Base-by-base conservation (phyloP, 2,113 vertebrate species). In the Syngnathus floridae region DNA sequence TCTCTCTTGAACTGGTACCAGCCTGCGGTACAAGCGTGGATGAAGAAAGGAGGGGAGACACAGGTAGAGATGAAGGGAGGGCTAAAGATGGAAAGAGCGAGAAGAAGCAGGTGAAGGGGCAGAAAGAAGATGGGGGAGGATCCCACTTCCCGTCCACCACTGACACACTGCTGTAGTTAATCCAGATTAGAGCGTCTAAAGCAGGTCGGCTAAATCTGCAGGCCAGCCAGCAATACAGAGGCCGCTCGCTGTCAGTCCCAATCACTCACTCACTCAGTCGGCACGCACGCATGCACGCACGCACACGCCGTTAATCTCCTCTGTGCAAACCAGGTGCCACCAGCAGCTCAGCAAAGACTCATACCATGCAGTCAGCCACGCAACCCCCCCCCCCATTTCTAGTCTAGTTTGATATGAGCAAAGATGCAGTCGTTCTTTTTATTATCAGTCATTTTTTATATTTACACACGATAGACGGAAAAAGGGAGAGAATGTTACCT, bases 141-240 rank as follows among this genome's bases (percentile, higher is more conserved):
- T 75, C 76, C 21, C 26, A 21, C 62, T 78, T 71, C 69, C 69
- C 69, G 82, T 87, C 86, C 86, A 31, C 83, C 84, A 86, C 82
- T 87, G 86, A 90, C 88, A 90, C 86, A 88, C 88, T 88, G 77
- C 71, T 82, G 83, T 80, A 67, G 76, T 87, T 91, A 91, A 91
- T 91, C 90, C 90, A 91, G 90, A 91, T 91, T 91, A 91, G 78
- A 84, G 78, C 69, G 88, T 90, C 89, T 90, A 90, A 91, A 91
- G 90, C 88, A 85, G 84, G 88, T 83, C 78, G 84, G 69, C 82
- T 90, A 90, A 91, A 90, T 90, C 89, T 90, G 84, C 81, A 76
- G 86, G 80, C 84, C 87, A 85, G 83, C 88, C 88, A 90, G 84
- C 86, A 88, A 83, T 86, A 84, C 86, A 90, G 87, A 90, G 86